Percentiles rank a stretch among this genome's conserved stretches.
phyloP scores from a whole-genome alignment of 2,797 vertebrate genomes.

The Dendrocincla fuliginosa region DNA sequence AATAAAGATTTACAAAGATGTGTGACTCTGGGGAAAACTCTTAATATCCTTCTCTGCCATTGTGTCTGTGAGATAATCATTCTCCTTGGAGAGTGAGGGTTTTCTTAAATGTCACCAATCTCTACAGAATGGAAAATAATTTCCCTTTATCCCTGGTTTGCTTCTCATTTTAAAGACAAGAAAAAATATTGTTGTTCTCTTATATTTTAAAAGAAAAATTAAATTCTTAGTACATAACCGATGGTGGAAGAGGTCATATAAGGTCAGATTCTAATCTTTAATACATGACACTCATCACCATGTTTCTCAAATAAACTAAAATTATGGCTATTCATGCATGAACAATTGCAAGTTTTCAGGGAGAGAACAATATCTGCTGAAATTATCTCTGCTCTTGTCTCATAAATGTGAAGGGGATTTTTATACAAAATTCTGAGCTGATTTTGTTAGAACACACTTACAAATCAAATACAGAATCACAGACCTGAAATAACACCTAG shows the following conservation, averaged over 20 bases:
- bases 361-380: not conserved
- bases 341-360: not conserved
- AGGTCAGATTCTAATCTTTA: constrained; percentile 33
- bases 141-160: not conserved
- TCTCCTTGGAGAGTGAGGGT: not conserved
- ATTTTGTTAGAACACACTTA: constrained; percentile 18
- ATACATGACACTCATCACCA: not conserved
- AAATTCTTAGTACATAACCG: not conserved
- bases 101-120: not conserved
- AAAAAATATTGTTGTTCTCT: not conserved
- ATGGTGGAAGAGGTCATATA: not conserved
- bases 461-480: not conserved
- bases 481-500: constrained; percentile 7
- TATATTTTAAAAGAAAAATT: not conserved
- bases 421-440: not conserved
- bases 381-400: not conserved
- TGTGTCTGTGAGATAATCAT: not conserved
- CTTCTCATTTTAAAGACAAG: not conserved
- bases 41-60: constrained; percentile 8
- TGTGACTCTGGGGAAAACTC: constrained; percentile 22
- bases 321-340: not conserved
- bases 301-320: constrained; percentile 40
- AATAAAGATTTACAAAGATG: constrained; percentile 36
- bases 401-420: not conserved
- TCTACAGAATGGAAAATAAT: not conserved